Conservation (phyloP, 53 echinoderm and acorn worm genomes). For the Echinarachnius parma region DNA sequence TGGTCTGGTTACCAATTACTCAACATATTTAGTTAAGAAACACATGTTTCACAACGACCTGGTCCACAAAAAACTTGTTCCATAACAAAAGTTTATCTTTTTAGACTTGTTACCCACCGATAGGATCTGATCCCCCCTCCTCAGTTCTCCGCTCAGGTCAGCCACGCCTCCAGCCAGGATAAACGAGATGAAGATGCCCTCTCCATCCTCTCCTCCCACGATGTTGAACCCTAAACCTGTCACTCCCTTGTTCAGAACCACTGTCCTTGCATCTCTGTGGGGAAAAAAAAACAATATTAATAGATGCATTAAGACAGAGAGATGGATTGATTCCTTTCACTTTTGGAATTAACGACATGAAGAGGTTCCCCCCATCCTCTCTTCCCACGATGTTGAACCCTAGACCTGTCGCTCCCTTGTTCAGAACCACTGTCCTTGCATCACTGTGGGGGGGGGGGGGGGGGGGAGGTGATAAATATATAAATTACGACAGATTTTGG, state of each 20-base stretch:
- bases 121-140: constrained; percentile 91
- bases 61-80: no score
- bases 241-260: constrained; percentile 86
- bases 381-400: constrained; percentile 99
- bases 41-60: no score
- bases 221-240: constrained; percentile 98
- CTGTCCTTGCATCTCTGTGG: constrained; percentile 76
- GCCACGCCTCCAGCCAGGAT: constrained; percentile 98
- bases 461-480: no score
- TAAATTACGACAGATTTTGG: no score
- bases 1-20: no score
- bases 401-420: constrained; percentile 91
- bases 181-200: constrained; percentile 99
- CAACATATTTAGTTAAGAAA: no score
- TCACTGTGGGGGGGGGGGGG: constrained; percentile 70
- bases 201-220: constrained; percentile 96
- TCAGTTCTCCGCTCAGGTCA: constrained; percentile 84
- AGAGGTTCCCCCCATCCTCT: constrained; percentile 96
- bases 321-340: no score
- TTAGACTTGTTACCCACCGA: no score
- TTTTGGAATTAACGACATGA: constrained; percentile 97
- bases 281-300: no score
- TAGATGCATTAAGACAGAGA: no score
- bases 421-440: constrained; percentile 72
- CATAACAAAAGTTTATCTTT: no score